These are phyloP conservation scores for Labroides dimidiatus DNA, from an alignment of 2,797 vertebrate genomes.

Conservation along the genomic window DNA sequence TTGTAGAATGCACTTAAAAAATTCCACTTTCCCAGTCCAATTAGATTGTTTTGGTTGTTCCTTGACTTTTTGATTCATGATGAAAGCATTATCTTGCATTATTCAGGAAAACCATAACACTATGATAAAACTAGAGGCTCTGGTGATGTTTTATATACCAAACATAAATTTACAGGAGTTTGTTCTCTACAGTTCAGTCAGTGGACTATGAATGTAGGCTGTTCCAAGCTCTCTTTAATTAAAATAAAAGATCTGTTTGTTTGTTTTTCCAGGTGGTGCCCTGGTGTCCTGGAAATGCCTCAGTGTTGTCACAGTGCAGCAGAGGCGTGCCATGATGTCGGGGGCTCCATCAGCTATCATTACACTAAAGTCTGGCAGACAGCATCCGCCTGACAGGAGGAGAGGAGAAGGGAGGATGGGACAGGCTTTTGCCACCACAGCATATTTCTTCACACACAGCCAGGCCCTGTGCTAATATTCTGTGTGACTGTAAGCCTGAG, in stretches of 20 bases:
- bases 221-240: too few species aligned
- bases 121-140: too few species aligned
- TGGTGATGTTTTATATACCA: too few species aligned
- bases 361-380: constrained; percentile 22
- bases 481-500: neutral
- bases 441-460: constrained; percentile 22
- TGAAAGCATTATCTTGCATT: too few species aligned
- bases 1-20: too few species aligned
- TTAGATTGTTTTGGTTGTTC: neutral
- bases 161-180: neutral
- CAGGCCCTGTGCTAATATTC: constrained; percentile 20
- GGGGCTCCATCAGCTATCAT: constrained; percentile 49
- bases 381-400: constrained; percentile 56
- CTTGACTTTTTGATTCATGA: too few species aligned
- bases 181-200: neutral
- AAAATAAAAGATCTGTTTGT: neutral
- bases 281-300: constrained; percentile 14
- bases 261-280: constrained; percentile 3
- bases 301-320: constrained; percentile 16
- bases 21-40: neutral
- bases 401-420: constrained; percentile 23
- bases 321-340: constrained; percentile 57
- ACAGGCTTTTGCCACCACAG: constrained; percentile 26
- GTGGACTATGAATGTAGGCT: neutral
- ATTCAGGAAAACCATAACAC: too few species aligned